Evolutionary conservation across 2,888 invertebrate genomes (phyloP), one percentile per base, ranked within the genome.

Genomic region (Acronicta alni): DNA sequence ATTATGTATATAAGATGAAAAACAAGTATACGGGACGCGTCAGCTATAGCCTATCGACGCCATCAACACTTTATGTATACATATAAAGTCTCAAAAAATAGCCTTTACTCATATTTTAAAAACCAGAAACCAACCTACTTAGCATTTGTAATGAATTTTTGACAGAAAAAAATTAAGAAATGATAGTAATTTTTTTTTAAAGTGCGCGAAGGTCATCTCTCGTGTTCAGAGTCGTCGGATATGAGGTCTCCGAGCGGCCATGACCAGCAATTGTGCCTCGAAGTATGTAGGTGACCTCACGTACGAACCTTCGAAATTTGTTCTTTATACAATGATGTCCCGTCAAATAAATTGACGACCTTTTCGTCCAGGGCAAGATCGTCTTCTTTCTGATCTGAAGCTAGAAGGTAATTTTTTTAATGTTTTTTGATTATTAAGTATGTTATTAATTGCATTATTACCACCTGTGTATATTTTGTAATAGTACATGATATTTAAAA

Each of bases 231-330:
- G 56, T 64, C 80, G 67, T 67, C 85, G 85, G 85, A 85, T 86
- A 81, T 88, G 89, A 89, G 89, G 87, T 87, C 87, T 88, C 78
- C 74, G 71, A 71, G 78, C 77, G 90, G 77, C 93, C 93, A 79
- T 93, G 93, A 93, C 93, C 93, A 87, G 88, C 77, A 78, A 77
- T 77, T 77, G 78, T 80, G 81, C 79, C 81, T 82, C 83, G 82
- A 80, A 87, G 89, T 88, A 92, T 90, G 91, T 91, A 91, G 92
- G 91, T 92, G 92, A 92, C 93, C 93, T 93, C 87, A 85, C 71
- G 70, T 72, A 71, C 76, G 62, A 84, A 89, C 90, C 91, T 88
- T 90, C 89, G 82, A 81, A 83, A 87, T 89, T 92, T 89, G 86
- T 81, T 77, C 77, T 85, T 87, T 80, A 79, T 79, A 81, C 85